Evolutionary conservation across 2,888 invertebrate genomes (phyloP).

Genomic region (Cinara cedri): DNA sequence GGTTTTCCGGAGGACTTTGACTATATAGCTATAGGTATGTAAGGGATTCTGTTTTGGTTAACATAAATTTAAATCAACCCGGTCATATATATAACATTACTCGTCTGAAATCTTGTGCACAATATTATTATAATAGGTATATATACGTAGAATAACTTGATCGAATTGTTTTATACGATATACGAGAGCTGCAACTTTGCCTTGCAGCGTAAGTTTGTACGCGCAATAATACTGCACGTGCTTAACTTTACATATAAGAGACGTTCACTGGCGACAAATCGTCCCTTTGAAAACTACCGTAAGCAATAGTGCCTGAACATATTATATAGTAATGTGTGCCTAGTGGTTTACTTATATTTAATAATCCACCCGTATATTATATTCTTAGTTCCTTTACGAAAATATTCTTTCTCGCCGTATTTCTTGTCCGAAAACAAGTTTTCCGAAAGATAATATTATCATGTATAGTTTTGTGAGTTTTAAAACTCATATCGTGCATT

Average conservation of each 20-base stretch:
- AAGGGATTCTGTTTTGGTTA: constrained; percentile 15
- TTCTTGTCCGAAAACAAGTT: too few species aligned
- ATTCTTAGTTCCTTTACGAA: neutral
- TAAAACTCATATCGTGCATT: too few species aligned
- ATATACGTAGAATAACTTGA: constrained; percentile 15
- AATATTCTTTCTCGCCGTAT: too few species aligned
- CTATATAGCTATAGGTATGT: too few species aligned
- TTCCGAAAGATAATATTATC: too few species aligned
- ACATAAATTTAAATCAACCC: constrained; percentile 31
- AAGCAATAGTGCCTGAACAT: neutral
- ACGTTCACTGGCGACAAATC: constrained; percentile 29
- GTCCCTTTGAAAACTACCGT: constrained; percentile 35
- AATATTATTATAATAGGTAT: neutral
- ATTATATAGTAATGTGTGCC: neutral
- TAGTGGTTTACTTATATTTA: neutral
- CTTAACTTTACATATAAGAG: neutral
- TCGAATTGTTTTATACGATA: constrained; percentile 40
- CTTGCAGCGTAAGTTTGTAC: neutral
- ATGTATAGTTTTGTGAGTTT: too few species aligned
- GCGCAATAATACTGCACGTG: constrained; percentile 2
- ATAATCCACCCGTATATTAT: neutral
- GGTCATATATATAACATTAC: too few species aligned
- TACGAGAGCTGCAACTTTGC: neutral
- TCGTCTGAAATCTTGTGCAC: neutral
- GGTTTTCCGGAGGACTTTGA: neutral